Base-by-base conservation (phyloP, 2,797 vertebrate genomes). In the Acanthis flammea region DNA sequence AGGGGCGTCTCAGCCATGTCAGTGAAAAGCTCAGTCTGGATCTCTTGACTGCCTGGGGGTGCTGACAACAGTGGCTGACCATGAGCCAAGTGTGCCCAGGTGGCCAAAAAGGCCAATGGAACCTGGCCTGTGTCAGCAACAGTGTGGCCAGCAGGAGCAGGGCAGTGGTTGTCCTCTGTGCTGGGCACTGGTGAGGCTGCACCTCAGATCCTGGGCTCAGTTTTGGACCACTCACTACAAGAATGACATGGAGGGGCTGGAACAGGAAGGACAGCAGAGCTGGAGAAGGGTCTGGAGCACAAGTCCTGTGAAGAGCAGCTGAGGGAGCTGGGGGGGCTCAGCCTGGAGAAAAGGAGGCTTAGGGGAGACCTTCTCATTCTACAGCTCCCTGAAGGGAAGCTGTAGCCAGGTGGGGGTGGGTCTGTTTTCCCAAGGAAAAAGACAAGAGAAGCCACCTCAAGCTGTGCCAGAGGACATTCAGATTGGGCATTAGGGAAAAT, bases 381-480 rank as follows among this genome's bases (percentile, higher is more conserved):
- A 10, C 41, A 60, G 2, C 7, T n/a, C 28, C 28, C 33, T 45
- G 24, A 14, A 3, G 21, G 15, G 23, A 51, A 18, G 41, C 3
- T 47, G 47, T 3, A 53, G 23, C 39, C 39, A 25, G 11, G 33
- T 37, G 19, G 7, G 12, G 2, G 2, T 47, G 1, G 0, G 19
- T 14, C 24, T 33, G 33, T 76, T 22, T 22, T 41, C 55, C 55
- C 30, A 47, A 33, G 11, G 30, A 76, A 8, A 0, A 22, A 33
- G 30, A 54, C 30, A 47, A 54, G 55, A 54, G 41, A 33, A 61
- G 41, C 21, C 12, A 21, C 22, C 41, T 70, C 33, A 33, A 25
- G 11, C 4, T 68, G 55, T 41, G 21, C 16, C 47, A 68, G 21
- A 35, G 33, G 9, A 41, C 11, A 33, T 41, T 54, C 25, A 47